Evolutionary conservation across 2,888 invertebrate species (phyloP).

Genomic region (Phortica okadai): DNA sequence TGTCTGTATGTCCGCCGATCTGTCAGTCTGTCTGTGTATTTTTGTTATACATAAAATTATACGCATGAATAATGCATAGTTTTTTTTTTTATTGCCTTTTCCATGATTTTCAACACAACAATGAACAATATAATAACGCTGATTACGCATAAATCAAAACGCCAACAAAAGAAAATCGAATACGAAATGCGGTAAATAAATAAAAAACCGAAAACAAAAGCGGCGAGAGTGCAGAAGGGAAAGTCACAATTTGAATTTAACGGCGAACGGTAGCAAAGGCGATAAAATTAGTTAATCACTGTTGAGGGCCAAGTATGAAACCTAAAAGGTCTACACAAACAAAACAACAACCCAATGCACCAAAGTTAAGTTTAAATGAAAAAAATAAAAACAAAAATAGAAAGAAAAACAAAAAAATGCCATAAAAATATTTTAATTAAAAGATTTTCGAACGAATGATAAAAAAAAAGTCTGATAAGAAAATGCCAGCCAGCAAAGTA

Average conservation of each 20-base stretch:
- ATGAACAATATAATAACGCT: conserved; percentile 51
- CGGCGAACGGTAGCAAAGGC: conserved; percentile 26
- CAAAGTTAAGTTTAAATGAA: too few relatives aligned
- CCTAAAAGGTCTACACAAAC: background rate
- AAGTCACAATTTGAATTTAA: conserved; percentile 49
- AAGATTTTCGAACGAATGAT: conserved; percentile 5
- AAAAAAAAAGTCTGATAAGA: background rate
- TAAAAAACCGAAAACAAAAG: conserved; percentile 22
- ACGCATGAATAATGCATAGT: conserved; percentile 27
- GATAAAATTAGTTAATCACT: conserved; percentile 17
- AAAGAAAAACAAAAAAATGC: background rate
- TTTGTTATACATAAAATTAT: conserved; percentile 18
- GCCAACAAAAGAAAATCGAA: conserved; percentile 39
- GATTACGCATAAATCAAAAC: conserved; percentile 69
- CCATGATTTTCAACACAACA: background rate
- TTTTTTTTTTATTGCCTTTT: background rate
- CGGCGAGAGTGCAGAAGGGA: conserved; percentile 54
- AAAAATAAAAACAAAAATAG: background rate
- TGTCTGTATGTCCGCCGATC: too few relatives aligned
- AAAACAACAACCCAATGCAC: background rate
- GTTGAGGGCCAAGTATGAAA: background rate
- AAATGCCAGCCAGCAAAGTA: background rate
- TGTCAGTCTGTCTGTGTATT: background rate
- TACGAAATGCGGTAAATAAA: conserved; percentile 43
- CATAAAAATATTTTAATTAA: conserved; percentile 14